Conservation (phyloP, 1,140 invertebrate species). For the Sycophila sp. region DNA sequence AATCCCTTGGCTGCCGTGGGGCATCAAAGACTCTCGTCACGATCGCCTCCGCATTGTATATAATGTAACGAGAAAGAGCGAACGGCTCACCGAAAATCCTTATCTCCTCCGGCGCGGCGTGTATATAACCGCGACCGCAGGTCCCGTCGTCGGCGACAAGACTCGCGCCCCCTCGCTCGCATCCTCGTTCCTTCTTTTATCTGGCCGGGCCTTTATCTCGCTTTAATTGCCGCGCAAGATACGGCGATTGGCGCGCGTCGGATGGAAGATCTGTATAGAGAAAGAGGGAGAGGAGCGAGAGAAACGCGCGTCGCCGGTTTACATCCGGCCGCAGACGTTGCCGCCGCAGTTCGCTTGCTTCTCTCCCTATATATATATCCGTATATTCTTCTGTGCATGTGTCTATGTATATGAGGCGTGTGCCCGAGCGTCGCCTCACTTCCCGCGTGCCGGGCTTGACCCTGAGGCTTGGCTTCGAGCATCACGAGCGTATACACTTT, state of each 20-base stretch:
- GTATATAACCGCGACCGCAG: too few species aligned
- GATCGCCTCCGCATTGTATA: not conserved
- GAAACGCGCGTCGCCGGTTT: conserved; percentile 1
- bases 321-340: conserved; percentile 15
- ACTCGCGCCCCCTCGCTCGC: not conserved
- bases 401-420: too few species aligned
- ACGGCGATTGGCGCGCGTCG: not conserved
- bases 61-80: not conserved
- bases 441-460: not conserved
- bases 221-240: conserved; percentile 29
- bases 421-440: not conserved
- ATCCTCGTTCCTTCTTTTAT: conserved; percentile 26
- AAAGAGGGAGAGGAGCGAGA: not conserved
- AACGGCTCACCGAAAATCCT: conserved; percentile 16
- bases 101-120: conserved; percentile 10
- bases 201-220: conserved; percentile 24
- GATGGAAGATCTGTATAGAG: not conserved
- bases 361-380: not conserved
- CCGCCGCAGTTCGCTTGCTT: not conserved
- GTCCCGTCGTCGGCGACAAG: too few species aligned
- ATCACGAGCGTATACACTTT: too few species aligned
- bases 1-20: too few species aligned
- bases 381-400: not conserved
- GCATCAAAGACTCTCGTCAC: too few species aligned
- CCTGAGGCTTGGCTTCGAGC: too few species aligned